A percentile compares a stretch with the other conserved stretches of the same genome.
Evolutionary conservation across 2,797 vertebrate species (phyloP).

Genomic region (Denticeps clupeoides): DNA sequence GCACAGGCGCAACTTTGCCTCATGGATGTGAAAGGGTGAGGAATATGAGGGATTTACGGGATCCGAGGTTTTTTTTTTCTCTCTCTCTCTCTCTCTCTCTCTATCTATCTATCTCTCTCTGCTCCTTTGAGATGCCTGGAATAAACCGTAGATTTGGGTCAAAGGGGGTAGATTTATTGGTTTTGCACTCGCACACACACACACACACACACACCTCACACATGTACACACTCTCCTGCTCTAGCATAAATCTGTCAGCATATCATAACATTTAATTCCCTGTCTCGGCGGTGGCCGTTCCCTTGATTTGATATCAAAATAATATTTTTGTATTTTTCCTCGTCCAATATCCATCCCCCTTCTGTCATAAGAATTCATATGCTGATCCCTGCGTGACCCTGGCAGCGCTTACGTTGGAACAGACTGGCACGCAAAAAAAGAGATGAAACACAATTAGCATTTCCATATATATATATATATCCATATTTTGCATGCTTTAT

Average conservation of each 20-base stretch:
- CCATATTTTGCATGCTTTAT: no score
- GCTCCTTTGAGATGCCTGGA: slow-evolving; percentile 6
- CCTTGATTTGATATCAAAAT: slow-evolving; percentile 1
- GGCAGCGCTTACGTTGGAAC: no score
- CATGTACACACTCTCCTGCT: neutral
- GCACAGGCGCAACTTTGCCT: no score
- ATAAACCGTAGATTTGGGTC: slow-evolving; percentile 18
- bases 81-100: neutral
- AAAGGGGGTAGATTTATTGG: slow-evolving; percentile 18
- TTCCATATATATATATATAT: no score
- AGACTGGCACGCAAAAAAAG: neutral
- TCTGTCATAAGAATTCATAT: neutral
- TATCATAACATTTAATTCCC: slow-evolving; percentile 1
- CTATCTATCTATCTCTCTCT: neutral
- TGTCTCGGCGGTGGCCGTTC: neutral
- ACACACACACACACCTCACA: neutral
- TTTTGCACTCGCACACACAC: slow-evolving; percentile 1
- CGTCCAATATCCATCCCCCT: neutral
- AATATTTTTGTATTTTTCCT: slow-evolving; percentile 1
- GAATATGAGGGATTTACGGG: slow-evolving; percentile 5
- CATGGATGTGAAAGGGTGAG: neutral
- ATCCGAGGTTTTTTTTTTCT: neutral
- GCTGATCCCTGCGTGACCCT: no score
- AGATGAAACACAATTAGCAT: neutral
- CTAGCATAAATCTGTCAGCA: slow-evolving; percentile 16